These are phyloP conservation scores for Cotesia vestalis DNA, from an alignment of 1,140 invertebrate species.

Conservation along the genomic window DNA sequence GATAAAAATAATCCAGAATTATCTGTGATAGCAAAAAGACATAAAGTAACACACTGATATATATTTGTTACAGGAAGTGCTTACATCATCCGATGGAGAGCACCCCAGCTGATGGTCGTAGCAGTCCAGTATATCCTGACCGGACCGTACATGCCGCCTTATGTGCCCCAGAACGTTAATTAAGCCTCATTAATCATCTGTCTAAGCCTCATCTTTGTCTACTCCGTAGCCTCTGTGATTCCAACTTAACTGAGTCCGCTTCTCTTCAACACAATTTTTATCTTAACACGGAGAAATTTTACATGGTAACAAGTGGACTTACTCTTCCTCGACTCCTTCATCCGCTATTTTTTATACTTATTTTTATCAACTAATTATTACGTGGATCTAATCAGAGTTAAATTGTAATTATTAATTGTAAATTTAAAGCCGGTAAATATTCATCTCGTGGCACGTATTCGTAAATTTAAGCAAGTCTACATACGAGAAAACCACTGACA, in stretches of 20 bases:
- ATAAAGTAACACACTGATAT: conserved; percentile 43
- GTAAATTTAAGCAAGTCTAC: conserved; percentile 22
- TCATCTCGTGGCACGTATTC: conserved; percentile 37
- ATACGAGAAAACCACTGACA: too few species aligned
- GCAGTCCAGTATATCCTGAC: conserved; percentile 64
- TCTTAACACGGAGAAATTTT: too few species aligned
- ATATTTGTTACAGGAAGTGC: conserved; percentile 62
- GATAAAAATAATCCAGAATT: conserved; percentile 11
- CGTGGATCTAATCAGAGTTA: too few species aligned
- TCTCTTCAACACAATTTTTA: too few species aligned
- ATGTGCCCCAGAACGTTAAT: conserved; percentile 60
- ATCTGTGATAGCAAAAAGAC: not conserved
- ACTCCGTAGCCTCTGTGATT: not conserved
- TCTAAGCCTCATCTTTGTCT: not conserved
- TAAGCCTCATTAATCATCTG: conserved; percentile 40
- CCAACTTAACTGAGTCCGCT: not conserved
- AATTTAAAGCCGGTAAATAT: conserved; percentile 32
- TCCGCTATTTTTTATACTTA: too few species aligned
- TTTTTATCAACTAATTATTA: too few species aligned
- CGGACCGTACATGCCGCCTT: conserved; percentile 63
- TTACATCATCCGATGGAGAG: conserved; percentile 65
- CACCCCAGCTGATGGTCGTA: conserved; percentile 64
- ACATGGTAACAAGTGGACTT: too few species aligned
- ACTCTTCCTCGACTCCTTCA: too few species aligned
- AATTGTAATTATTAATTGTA: conserved; percentile 5